Conservation (phyloP, 2,888 invertebrate species). For the Eumerus sabulonum region DNA sequence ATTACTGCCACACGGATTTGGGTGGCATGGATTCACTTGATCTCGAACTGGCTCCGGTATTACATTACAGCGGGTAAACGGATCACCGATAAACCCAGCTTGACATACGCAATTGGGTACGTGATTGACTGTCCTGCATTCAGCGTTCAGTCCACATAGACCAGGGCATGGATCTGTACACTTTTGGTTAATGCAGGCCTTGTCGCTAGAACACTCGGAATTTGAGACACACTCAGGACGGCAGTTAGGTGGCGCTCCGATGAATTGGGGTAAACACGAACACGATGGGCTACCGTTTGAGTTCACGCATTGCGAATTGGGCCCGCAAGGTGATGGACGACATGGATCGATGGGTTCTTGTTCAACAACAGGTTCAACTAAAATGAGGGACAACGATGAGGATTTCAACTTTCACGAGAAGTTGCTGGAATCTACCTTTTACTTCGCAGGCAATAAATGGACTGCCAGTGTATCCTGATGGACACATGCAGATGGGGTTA, state of each 20-base stretch:
- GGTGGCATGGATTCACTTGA: constrained; percentile 82
- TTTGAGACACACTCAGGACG: constrained; percentile 87
- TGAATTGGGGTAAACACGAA: constrained; percentile 84
- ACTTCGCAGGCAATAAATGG: constrained; percentile 82
- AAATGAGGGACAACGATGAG: constrained; percentile 5
- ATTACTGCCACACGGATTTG: constrained; percentile 87
- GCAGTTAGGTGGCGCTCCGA: constrained; percentile 86
- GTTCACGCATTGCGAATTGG: constrained; percentile 85
- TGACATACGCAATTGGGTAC: constrained; percentile 87
- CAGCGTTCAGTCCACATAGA: constrained; percentile 85
- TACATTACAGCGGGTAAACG: constrained; percentile 83
- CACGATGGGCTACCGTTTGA: constrained; percentile 85
- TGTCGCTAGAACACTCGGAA: constrained; percentile 85
- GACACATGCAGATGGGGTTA: constrained; percentile 86
- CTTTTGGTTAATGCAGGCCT: constrained; percentile 87
- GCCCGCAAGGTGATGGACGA: constrained; percentile 84
- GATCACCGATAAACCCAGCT: constrained; percentile 84
- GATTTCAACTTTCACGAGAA: background rate
- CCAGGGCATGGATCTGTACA: constrained; percentile 89
- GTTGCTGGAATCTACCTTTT: constrained; percentile 31
- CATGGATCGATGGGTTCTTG: constrained; percentile 78
- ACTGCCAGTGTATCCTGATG: constrained; percentile 83
- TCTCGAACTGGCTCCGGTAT: constrained; percentile 75
- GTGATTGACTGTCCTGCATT: constrained; percentile 87
- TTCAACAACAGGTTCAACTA: constrained; percentile 70